A percentile compares a stretch with the other conserved stretches of the same genome.
These are phyloP conservation scores for Elmis aenea DNA, from an alignment of 2,888 invertebrate species.

Conservation along the genomic window DNA sequence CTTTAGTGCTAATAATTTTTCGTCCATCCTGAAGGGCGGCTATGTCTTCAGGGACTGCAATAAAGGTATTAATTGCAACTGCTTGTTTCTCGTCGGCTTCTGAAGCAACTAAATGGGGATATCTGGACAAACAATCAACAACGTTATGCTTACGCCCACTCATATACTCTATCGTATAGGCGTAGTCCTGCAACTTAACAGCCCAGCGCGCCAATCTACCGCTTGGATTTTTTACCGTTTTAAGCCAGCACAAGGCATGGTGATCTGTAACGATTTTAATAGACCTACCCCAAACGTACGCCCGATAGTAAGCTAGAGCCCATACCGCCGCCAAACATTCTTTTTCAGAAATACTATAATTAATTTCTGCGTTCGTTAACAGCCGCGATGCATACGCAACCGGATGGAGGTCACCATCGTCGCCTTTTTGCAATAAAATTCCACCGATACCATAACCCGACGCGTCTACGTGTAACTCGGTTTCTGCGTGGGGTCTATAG, in stretches of 20 bases:
- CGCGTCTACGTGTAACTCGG: no score
- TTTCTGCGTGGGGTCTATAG: no score
- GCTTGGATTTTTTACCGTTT: slow-evolving; percentile 4
- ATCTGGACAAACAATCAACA: slow-evolving; percentile 11
- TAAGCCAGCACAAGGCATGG: slow-evolving; percentile 12
- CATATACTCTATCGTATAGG: slow-evolving; percentile 9
- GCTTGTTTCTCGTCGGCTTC: slow-evolving; percentile 4
- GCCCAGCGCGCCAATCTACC: slow-evolving; percentile 6
- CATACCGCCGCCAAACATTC: no score
- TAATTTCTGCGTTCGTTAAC: no score
- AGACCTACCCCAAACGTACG: no score
- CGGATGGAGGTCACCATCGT: no score
- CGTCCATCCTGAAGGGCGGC: slow-evolving; percentile 5
- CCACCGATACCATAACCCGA: no score
- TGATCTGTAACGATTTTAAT: slow-evolving; percentile 11
- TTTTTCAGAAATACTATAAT: no score
- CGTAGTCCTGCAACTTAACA: slow-evolving; percentile 11
- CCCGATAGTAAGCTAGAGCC: no score
- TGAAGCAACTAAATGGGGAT: slow-evolving; percentile 3
- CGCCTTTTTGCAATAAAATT: no score
- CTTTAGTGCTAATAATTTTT: no score
- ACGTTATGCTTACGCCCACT: slow-evolving; percentile 5
- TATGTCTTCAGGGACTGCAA: slow-evolving; percentile 5
- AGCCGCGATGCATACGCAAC: no score
- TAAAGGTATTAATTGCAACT: slow-evolving; percentile 7